Conservation (phyloP, 92 coral and sea anemone species). For the Meandrina meandrites region DNA sequence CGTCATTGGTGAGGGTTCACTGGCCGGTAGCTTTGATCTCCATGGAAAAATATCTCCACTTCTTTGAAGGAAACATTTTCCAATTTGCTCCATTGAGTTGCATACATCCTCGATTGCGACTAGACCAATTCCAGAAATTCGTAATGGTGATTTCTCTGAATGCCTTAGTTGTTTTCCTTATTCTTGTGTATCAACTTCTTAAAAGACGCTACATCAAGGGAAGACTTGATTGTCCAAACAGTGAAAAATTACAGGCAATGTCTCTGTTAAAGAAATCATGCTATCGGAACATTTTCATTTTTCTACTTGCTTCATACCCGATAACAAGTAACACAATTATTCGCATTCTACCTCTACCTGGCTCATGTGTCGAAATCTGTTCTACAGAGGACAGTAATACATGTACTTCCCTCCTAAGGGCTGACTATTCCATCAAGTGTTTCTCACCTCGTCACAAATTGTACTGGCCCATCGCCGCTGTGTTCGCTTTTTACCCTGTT, state of each 20-base stretch:
- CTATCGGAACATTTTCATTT: slow-evolving; percentile 13
- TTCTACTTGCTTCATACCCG: not conserved
- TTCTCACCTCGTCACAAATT: slow-evolving; percentile 9
- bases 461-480: not conserved
- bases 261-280: slow-evolving; percentile 33
- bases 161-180: not conserved
- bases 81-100: slow-evolving; percentile 11
- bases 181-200: slow-evolving; percentile 12
- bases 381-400: not conserved
- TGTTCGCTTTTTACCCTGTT: not conserved
- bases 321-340: slow-evolving; percentile 22
- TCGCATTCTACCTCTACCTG: slow-evolving; percentile 48
- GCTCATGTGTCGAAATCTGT: slow-evolving; percentile 32
- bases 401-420: slow-evolving; percentile 25
- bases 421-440: slow-evolving; percentile 13
- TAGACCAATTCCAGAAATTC: slow-evolving; percentile 34
- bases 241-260: not conserved
- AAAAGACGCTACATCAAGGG: not conserved
- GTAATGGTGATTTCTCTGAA: slow-evolving; percentile 14
- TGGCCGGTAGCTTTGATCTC: slow-evolving; percentile 46
- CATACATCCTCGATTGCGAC: not conserved
- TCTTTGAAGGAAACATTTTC: slow-evolving; percentile 34
- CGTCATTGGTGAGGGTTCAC: slow-evolving; percentile 34
- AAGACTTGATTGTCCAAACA: not conserved
- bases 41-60: slow-evolving; percentile 32